Percentiles rank a stretch among this genome's conserved stretches.
Conservation (phyloP, 1,140 invertebrate species). For the Drosophila oshimai region DNA sequence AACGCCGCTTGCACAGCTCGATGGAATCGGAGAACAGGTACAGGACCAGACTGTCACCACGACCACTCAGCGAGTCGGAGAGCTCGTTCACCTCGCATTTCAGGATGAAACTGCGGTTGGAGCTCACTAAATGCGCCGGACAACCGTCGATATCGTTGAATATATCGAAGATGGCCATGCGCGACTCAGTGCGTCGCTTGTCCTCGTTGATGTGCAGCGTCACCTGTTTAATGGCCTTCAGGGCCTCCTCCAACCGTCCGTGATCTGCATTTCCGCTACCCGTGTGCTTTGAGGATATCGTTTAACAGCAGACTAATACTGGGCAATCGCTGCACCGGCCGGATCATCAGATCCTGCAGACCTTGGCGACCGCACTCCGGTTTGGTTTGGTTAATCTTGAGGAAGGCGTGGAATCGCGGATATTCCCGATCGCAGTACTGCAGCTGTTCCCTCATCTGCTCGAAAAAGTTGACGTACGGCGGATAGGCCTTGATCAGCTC, state of each 20-base stretch:
- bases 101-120: conserved; percentile 93
- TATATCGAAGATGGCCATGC: conserved; percentile 97
- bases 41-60: conserved; percentile 93
- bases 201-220: conserved; percentile 99
- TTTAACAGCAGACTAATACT: conserved; percentile 96
- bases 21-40: conserved; percentile 97
- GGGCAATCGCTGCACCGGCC: conserved; percentile 97
- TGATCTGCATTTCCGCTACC: conserved; percentile 93
- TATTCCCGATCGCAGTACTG: conserved; percentile 94
- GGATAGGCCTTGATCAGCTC: conserved; percentile 96
- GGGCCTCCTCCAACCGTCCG: conserved; percentile 91
- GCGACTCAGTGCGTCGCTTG: conserved; percentile 96
- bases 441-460: conserved; percentile 97
- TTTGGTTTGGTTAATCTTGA: conserved; percentile 96
- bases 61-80: conserved; percentile 91
- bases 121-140: conserved; percentile 95
- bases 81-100: conserved; percentile 95
- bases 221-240: conserved; percentile 94
- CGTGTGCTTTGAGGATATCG: conserved; percentile 97
- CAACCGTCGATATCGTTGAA: conserved; percentile 99
- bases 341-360: conserved; percentile 96
- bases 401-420: conserved; percentile 97
- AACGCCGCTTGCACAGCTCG: conserved; percentile 95
- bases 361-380: conserved; percentile 97
- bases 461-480: conserved; percentile 98